Percentiles rank a stretch among this genome's conserved stretches.
phyloP scores from a whole-genome alignment of 2,797 vertebrate species.

The Alca torda region DNA sequence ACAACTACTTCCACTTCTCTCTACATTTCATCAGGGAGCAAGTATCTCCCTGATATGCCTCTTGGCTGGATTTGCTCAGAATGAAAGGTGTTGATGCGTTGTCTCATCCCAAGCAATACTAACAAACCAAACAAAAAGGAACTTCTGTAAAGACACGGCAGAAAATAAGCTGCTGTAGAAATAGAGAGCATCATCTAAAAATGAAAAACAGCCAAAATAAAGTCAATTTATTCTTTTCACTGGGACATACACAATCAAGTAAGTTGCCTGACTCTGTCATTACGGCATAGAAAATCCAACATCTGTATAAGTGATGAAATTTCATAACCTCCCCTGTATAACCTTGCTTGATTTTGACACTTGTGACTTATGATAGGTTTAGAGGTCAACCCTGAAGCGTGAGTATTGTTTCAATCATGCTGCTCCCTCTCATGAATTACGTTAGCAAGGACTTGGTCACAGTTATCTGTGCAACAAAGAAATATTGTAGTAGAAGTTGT shows the following conservation, averaged over 20 bases:
- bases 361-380: conserved; percentile 65
- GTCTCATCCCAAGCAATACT: not conserved
- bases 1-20: not conserved
- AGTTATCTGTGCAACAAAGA: conserved; percentile 65
- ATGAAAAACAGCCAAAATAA: not conserved
- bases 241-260: not conserved
- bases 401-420: conserved; percentile 62
- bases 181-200: not conserved
- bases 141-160: not conserved
- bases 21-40: not conserved
- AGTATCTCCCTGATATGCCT: not conserved
- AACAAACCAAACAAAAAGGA: not conserved
- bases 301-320: conserved; percentile 65
- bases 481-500: conserved; percentile 58
- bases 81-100: not conserved
- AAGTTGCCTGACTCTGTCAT: not conserved
- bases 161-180: not conserved
- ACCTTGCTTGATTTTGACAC: conserved; percentile 61
- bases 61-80: conserved; percentile 5
- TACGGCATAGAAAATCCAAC: not conserved
- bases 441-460: conserved; percentile 55
- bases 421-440: conserved; percentile 57
- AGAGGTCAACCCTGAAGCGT: conserved; percentile 62
- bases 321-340: conserved; percentile 52
- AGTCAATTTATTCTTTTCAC: not conserved